phyloP scores from a whole-genome alignment of 2,888 invertebrate species.

The Synanthedon tipuliformis region DNA sequence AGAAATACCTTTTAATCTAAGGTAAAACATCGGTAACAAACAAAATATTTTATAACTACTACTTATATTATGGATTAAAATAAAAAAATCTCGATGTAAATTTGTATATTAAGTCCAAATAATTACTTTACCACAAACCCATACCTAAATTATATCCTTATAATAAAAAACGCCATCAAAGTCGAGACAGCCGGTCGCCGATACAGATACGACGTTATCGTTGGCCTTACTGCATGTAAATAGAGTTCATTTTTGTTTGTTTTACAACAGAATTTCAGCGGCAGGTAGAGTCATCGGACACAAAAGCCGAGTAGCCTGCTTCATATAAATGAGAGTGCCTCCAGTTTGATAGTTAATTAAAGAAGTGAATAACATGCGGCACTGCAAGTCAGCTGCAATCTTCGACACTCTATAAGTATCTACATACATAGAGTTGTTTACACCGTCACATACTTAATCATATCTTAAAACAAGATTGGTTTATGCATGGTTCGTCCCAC shows the following conservation, averaged over 20 bases:
- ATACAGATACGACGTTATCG: constrained; percentile 3
- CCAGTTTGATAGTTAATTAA: constrained; percentile 67
- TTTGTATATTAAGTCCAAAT: background rate
- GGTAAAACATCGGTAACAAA: no score
- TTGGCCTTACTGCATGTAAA: constrained; percentile 18
- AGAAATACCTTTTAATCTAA: no score
- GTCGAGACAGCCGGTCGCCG: constrained; percentile 61
- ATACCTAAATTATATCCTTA: constrained; percentile 26
- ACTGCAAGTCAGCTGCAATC: constrained; percentile 62
- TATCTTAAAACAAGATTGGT: no score
- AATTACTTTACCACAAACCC: background rate
- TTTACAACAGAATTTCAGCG: constrained; percentile 16
- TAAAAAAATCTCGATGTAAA: no score
- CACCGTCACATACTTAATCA: constrained; percentile 7
- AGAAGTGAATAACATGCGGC: constrained; percentile 60
- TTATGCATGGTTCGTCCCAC: no score
- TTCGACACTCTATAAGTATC: constrained; percentile 24
- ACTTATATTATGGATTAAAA: no score
- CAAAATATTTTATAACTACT: no score
- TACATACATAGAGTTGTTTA: constrained; percentile 25
- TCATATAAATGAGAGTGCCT: constrained; percentile 62
- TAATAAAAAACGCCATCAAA: constrained; percentile 47
- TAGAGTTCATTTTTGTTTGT: constrained; percentile 28
- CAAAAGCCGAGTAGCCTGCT: constrained; percentile 60
- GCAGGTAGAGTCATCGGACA: constrained; percentile 34